Percentiles rank a stretch among this genome's conserved stretches.
phyloP scores from a whole-genome alignment of 2,888 invertebrate genomes.

The Tyria jacobaeae region DNA sequence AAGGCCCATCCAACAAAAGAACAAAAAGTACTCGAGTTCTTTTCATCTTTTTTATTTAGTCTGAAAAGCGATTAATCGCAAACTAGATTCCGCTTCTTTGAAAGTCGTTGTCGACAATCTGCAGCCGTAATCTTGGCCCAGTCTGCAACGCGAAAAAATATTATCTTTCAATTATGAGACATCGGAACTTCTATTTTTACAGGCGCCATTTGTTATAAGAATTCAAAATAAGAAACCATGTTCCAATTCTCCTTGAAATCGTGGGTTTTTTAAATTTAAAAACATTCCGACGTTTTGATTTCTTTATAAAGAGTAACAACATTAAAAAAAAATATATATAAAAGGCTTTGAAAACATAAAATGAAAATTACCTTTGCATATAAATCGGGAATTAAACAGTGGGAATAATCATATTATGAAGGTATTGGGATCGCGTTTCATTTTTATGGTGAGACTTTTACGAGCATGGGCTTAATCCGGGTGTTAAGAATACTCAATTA shows the following conservation, averaged over 20 bases:
- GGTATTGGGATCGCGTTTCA: slow-evolving; percentile 5
- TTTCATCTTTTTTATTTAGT: slow-evolving; percentile 22
- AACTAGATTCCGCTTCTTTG: slow-evolving; percentile 47
- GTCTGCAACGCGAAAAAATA: slow-evolving; percentile 70
- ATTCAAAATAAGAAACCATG: slow-evolving; percentile 64
- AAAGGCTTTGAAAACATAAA: not conserved
- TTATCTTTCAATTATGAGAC: slow-evolving; percentile 77
- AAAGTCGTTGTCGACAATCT: slow-evolving; percentile 52
- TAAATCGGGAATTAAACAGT: slow-evolving; percentile 12
- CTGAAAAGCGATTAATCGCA: slow-evolving; percentile 38
- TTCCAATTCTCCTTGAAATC: slow-evolving; percentile 33
- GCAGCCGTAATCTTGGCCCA: slow-evolving; percentile 55
- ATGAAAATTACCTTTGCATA: slow-evolving; percentile 5
- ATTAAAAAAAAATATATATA: not conserved
- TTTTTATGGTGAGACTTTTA: slow-evolving; percentile 12
- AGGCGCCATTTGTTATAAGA: slow-evolving; percentile 66
- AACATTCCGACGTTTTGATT: not conserved
- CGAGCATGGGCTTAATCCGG: slow-evolving; percentile 1
- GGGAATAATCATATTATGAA: slow-evolving; percentile 2
- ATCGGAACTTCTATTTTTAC: slow-evolving; percentile 69
- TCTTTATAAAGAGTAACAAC: not conserved
- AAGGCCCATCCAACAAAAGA: slow-evolving; percentile 1
- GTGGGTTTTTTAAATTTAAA: slow-evolving; percentile 15
- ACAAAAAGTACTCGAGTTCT: slow-evolving; percentile 11
- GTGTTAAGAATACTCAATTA: not conserved